Conservation (phyloP, 1,140 invertebrate genomes). For the Leptinotarsa defecta region DNA sequence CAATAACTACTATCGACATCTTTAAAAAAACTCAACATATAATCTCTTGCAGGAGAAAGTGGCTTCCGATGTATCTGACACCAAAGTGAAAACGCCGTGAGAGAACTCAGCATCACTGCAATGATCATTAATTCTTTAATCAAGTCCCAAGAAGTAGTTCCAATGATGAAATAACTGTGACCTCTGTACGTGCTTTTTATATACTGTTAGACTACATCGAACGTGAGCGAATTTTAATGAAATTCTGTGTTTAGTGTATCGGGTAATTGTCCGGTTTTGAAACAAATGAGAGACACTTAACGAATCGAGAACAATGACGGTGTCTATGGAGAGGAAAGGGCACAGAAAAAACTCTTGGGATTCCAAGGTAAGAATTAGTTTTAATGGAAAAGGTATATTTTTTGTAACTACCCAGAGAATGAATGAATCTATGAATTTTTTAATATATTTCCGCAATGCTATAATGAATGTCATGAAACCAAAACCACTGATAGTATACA, state of each 20-base stretch:
- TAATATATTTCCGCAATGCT: no score
- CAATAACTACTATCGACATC: not conserved
- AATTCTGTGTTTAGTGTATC: not conserved
- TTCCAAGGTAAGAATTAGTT: slow-evolving; percentile 42
- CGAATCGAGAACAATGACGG: slow-evolving; percentile 39
- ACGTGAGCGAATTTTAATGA: slow-evolving; percentile 14
- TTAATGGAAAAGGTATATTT: no score
- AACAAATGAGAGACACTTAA: not conserved
- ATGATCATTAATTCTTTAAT: slow-evolving; percentile 2
- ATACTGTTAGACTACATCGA: slow-evolving; percentile 4
- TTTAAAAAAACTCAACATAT: not conserved
- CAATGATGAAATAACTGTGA: slow-evolving; percentile 13
- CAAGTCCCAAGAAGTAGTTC: slow-evolving; percentile 6
- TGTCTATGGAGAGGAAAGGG: slow-evolving; percentile 48
- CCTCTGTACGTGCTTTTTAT: not conserved
- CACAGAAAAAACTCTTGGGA: slow-evolving; percentile 49
- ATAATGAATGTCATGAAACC: no score
- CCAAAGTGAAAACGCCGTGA: slow-evolving; percentile 2
- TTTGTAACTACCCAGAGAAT: no score
- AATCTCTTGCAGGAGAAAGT: slow-evolving; percentile 19
- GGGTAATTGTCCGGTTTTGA: not conserved
- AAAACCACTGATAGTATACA: no score
- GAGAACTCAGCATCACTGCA: not conserved
- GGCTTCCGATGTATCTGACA: slow-evolving; percentile 6
- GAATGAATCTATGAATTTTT: no score